Percentiles rank a stretch among this genome's conserved stretches.
Evolutionary conservation across 2,113 vertebrate species (phyloP).

Genomic region (human): DNA sequence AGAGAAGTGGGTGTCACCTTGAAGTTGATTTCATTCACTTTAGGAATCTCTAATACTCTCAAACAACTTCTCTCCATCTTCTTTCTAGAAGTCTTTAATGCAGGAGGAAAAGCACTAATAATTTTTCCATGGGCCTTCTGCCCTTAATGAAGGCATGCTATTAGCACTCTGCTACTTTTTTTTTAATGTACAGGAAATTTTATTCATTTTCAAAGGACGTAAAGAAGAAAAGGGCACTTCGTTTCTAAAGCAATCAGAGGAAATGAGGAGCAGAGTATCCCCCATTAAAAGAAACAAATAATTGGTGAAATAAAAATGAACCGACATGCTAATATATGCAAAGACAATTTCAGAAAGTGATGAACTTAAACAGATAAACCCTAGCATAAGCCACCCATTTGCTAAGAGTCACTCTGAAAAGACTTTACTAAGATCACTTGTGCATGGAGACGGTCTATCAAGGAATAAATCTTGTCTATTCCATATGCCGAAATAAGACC

Average conservation of each 20-base stretch:
- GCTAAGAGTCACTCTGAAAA: conserved; percentile 43
- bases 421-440: conserved; percentile 64
- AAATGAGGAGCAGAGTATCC: conserved; percentile 8
- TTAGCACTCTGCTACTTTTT: not conserved
- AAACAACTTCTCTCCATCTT: not conserved
- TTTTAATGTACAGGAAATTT: conserved; percentile 35
- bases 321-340: conserved; percentile 64
- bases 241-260: conserved; percentile 53
- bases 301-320: conserved; percentile 29
- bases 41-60: conserved; percentile 65
- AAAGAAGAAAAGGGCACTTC: not conserved
- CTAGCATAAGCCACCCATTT: conserved; percentile 38
- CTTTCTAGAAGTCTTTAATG: not conserved
- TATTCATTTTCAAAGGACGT: conserved; percentile 61
- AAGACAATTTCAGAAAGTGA: conserved; percentile 56
- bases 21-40: conserved; percentile 55
- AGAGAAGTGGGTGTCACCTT: conserved; percentile 67
- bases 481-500: conserved; percentile 22
- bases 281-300: conserved; percentile 63
- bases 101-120: not conserved
- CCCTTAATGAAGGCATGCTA: not conserved
- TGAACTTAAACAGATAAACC: conserved; percentile 66
- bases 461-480: conserved; percentile 35
- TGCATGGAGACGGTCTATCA: conserved; percentile 41
- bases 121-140: not conserved